A percentile compares a stretch with the other conserved stretches of the same genome.
phyloP scores from a whole-genome alignment of 1,140 invertebrate genomes.

The Plectrocnemia conspersa region DNA sequence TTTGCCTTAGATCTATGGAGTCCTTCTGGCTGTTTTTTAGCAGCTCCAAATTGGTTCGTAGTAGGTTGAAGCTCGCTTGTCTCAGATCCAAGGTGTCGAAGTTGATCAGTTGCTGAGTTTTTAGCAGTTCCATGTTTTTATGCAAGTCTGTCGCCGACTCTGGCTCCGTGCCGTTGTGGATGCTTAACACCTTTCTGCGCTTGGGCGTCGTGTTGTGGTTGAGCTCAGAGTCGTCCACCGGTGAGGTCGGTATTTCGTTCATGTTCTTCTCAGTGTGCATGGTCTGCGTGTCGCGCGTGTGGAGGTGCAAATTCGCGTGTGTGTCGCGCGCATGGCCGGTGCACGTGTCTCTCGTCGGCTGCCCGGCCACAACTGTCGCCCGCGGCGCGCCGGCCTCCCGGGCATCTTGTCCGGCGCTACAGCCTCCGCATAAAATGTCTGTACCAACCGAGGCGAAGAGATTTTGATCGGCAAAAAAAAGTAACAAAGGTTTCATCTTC shows the following conservation, averaged over 20 bases:
- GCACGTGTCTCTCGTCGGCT: no score
- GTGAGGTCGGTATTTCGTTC: conserved; percentile 32
- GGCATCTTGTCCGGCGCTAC: neutral
- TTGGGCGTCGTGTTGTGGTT: conserved; percentile 29
- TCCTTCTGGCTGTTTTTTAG: conserved; percentile 31
- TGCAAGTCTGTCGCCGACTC: conserved; percentile 28
- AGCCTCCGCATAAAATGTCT: neutral
- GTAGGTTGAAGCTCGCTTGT: conserved; percentile 29
- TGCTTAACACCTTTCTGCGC: conserved; percentile 20
- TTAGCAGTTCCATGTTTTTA: conserved; percentile 31
- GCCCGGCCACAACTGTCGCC: conserved; percentile 22
- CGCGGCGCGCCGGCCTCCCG: conserved; percentile 15
- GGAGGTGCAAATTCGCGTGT: neutral
- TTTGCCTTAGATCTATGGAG: conserved; percentile 27
- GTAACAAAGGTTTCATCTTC: no score
- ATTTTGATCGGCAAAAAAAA: no score
- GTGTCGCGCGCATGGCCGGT: conserved; percentile 8
- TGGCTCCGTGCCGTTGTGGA: conserved; percentile 26
- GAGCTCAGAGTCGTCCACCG: conserved; percentile 25
- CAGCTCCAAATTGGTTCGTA: conserved; percentile 32
- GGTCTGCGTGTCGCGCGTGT: neutral
- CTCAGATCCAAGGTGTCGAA: conserved; percentile 30
- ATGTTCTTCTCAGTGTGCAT: conserved; percentile 10
- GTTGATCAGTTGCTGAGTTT: conserved; percentile 21
- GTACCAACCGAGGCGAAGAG: no score